A percentile compares a stretch with the other conserved stretches of the same genome.
phyloP scores from a whole-genome alignment of 2,113 vertebrate species.

The Raja brachyura region DNA sequence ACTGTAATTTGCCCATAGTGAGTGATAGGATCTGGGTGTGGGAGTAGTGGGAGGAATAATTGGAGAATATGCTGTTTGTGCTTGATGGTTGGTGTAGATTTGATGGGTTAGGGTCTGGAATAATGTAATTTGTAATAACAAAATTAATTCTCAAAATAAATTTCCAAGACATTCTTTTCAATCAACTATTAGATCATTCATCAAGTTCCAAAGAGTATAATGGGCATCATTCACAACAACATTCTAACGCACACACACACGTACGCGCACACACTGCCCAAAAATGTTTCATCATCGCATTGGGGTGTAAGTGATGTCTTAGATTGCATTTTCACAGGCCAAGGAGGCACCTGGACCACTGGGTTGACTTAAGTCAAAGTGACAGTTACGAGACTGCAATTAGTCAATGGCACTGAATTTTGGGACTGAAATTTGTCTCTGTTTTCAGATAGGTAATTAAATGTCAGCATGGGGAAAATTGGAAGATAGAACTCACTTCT shows the following conservation, averaged over 20 bases:
- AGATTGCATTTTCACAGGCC: neutral
- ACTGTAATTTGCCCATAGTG: too few species aligned
- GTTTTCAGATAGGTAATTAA: neutral
- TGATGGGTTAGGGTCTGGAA: too few species aligned
- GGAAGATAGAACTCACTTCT: neutral
- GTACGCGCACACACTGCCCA: neutral
- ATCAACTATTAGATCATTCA: neutral
- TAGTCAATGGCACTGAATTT: neutral
- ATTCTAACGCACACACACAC: too few species aligned
- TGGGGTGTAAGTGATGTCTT: neutral
- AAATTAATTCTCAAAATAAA: neutral
- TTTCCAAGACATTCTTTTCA: neutral
- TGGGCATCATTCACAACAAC: neutral
- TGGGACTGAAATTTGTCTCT: neutral
- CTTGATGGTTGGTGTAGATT: too few species aligned
- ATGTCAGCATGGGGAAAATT: neutral
- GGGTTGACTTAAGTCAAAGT: neutral
- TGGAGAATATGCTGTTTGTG: too few species aligned
- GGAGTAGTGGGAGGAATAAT: too few species aligned
- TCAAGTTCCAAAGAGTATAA: neutral
- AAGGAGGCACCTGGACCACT: neutral
- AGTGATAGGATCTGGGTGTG: too few species aligned
- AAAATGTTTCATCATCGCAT: neutral
- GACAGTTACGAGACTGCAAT: neutral
- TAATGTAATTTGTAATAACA: neutral